Conservation (phyloP, 2,888 invertebrate genomes). For the Maniola hyperantus region DNA sequence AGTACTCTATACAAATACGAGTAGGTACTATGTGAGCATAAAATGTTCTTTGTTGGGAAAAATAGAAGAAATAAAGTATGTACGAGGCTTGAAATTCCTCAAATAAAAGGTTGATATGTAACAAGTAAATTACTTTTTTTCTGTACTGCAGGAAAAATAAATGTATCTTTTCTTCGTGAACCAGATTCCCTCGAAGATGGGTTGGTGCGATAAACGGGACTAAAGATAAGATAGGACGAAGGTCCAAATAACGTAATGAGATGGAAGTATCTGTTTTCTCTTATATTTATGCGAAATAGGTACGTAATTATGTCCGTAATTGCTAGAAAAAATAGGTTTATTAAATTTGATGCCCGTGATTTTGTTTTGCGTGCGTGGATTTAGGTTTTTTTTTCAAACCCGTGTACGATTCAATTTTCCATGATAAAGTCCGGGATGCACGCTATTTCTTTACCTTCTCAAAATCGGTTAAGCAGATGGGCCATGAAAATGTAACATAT, state of each 20-base stretch:
- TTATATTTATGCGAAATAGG: not conserved
- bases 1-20: not conserved
- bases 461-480: too few relatives aligned
- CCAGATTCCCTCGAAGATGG: conserved; percentile 31
- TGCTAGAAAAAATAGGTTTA: too few relatives aligned
- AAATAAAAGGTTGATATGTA: conserved; percentile 19
- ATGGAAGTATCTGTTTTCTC: conserved; percentile 13
- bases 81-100: conserved; percentile 13
- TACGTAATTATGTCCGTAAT: not conserved
- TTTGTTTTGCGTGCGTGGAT: too few relatives aligned
- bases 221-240: conserved; percentile 30
- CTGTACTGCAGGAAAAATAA: conserved; percentile 23
- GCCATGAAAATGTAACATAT: too few relatives aligned
- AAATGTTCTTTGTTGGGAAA: not conserved
- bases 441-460: too few relatives aligned
- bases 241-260: conserved; percentile 28
- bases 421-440: too few relatives aligned
- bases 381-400: too few relatives aligned
- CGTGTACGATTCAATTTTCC: too few relatives aligned
- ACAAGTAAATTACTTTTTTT: conserved; percentile 30
- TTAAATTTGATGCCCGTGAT: too few relatives aligned
- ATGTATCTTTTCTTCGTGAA: conserved; percentile 23
- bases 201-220: conserved; percentile 29
- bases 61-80: not conserved
- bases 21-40: not conserved